phyloP scores from a whole-genome alignment of 2,113 vertebrate genomes.

The Nettapus auritus region DNA sequence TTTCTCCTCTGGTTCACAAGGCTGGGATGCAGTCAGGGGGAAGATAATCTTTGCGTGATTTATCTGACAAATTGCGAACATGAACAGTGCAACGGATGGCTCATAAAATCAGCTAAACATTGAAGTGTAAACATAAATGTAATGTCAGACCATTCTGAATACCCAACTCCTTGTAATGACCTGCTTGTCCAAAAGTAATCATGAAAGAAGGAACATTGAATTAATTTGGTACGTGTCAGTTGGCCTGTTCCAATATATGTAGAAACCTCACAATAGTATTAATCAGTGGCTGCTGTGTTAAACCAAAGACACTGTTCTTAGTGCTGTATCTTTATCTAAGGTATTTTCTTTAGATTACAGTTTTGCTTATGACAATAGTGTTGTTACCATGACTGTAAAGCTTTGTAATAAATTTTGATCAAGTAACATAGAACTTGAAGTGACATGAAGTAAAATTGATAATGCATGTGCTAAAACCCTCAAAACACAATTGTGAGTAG shows the following conservation, averaged over 20 bases:
- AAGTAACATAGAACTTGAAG: background rate
- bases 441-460: background rate
- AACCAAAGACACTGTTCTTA: background rate
- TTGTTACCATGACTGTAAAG: background rate
- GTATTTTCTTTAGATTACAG: background rate
- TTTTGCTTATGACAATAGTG: background rate
- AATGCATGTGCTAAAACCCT: accelerated
- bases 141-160: background rate
- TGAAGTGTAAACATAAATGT: background rate
- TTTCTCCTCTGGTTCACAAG: background rate
- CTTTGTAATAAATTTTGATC: background rate
- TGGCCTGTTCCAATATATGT: background rate
- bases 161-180: background rate
- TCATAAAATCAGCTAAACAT: background rate
- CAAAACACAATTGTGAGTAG: accelerated
- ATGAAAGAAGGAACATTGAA: background rate
- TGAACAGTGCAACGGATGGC: accelerated
- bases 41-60: background rate
- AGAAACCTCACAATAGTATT: background rate
- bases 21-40: background rate
- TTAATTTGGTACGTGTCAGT: background rate
- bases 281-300: background rate
- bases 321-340: background rate
- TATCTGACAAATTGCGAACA: accelerated
- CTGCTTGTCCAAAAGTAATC: background rate